A percentile compares a stretch with the other conserved stretches of the same genome.
Conservation (phyloP, 1,140 invertebrate genomes). For the Apis dorsata region DNA sequence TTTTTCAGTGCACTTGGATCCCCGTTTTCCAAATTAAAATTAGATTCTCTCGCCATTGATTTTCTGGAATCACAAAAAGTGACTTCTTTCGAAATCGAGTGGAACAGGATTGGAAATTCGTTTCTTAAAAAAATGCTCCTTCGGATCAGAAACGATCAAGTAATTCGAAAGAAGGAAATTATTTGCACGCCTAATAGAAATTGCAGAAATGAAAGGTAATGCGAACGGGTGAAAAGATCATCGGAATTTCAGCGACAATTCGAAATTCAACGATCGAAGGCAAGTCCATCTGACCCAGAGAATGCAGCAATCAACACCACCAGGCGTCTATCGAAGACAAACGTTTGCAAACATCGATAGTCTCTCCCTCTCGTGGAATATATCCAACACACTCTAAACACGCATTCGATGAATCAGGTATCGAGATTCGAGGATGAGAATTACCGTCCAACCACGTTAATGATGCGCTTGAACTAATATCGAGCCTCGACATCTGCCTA, state of each 20-base stretch:
- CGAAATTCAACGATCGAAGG: neutral
- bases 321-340: neutral
- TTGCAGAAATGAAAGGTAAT: too few relatives aligned
- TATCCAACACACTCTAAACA: slow-evolving; percentile 2
- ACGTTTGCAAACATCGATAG: neutral
- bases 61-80: too few relatives aligned
- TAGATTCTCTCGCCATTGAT: too few relatives aligned
- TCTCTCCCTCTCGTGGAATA: neutral
- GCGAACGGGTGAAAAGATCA: neutral
- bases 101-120: too few relatives aligned
- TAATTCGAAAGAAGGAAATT: too few relatives aligned
- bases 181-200: too few relatives aligned
- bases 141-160: too few relatives aligned
- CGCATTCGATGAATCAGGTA: neutral
- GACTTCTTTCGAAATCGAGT: too few relatives aligned
- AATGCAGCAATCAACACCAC: neutral
- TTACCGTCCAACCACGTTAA: slow-evolving; percentile 29
- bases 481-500: neutral
- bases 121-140: too few relatives aligned
- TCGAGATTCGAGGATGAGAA: neutral
- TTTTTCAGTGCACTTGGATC: too few relatives aligned
- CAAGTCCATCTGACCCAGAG: neutral
- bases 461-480: slow-evolving; percentile 12
- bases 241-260: neutral
- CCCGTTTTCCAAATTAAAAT: too few relatives aligned